Conservation (phyloP, 35 echinoderm and acorn worm genomes). For the Chiridota heheva region DNA sequence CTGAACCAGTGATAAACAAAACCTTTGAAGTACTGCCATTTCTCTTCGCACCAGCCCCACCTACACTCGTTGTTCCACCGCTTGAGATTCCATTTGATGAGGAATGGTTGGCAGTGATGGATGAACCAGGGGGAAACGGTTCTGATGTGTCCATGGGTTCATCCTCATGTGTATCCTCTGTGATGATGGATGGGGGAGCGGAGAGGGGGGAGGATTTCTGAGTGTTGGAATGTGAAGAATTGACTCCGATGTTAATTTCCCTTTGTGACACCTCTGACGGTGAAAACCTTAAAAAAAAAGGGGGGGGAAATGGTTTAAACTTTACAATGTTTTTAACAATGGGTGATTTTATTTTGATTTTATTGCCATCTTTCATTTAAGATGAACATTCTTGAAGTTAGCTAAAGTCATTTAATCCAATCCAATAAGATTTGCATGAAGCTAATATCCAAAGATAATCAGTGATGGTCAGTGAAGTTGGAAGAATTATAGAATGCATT, state of each 20-base stretch:
- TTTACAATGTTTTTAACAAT: too few relatives aligned
- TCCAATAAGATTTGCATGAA: too few relatives aligned
- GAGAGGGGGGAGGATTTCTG: not conserved
- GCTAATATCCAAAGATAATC: too few relatives aligned
- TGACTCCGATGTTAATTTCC: slow-evolving; percentile 52
- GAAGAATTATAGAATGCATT: too few relatives aligned
- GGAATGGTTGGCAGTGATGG: not conserved
- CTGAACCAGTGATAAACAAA: slow-evolving; percentile 34
- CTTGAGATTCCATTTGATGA: not conserved
- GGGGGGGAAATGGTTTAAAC: too few relatives aligned
- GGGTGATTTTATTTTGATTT: too few relatives aligned
- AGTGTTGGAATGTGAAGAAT: not conserved
- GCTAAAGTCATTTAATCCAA: too few relatives aligned
- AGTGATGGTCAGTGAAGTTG: too few relatives aligned
- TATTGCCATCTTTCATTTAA: too few relatives aligned
- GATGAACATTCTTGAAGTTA: too few relatives aligned
- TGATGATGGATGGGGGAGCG: slow-evolving; percentile 11
- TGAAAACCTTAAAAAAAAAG: not conserved
- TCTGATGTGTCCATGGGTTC: slow-evolving; percentile 26
- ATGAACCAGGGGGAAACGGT: not conserved
- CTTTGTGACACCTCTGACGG: slow-evolving; percentile 31
- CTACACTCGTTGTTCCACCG: slow-evolving; percentile 2
- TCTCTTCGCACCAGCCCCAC: not conserved
- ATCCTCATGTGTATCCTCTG: slow-evolving; percentile 13
- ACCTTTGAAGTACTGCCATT: slow-evolving; percentile 27